Percentiles rank a stretch among this genome's conserved stretches.
These are phyloP conservation scores for Linnaemya tessellans DNA, from an alignment of 2,888 invertebrate genomes.

Conservation along the genomic window DNA sequence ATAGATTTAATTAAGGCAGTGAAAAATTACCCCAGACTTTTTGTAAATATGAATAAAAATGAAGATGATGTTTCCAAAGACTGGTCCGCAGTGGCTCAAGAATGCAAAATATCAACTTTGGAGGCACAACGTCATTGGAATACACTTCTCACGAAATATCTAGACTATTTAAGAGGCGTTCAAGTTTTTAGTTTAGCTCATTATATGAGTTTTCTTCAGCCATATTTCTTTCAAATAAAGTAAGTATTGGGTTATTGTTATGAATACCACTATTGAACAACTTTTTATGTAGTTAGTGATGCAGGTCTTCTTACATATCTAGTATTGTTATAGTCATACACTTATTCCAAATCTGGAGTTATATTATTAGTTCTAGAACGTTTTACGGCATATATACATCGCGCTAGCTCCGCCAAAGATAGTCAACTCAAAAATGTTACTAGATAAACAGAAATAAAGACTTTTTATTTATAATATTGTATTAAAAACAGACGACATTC, in stretches of 20 bases:
- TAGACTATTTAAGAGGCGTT: slow-evolving; percentile 66
- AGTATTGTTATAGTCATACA: no score
- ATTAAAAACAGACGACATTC: no score
- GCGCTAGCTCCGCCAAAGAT: no score
- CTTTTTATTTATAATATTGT: no score
- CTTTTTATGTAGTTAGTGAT: no score
- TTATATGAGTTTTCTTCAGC: slow-evolving; percentile 73
- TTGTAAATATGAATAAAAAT: slow-evolving; percentile 31
- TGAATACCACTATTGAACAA: no score
- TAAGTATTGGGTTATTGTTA: slow-evolving; percentile 34
- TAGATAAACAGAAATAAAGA: no score
- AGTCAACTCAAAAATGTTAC: no score
- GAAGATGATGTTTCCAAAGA: slow-evolving; percentile 34
- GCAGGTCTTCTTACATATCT: no score
- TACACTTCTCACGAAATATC: slow-evolving; percentile 63
- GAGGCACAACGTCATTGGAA: slow-evolving; percentile 70
- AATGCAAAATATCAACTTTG: slow-evolving; percentile 37
- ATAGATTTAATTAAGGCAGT: slow-evolving; percentile 53
- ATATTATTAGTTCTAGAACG: no score
- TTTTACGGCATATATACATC: no score
- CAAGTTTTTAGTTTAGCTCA: slow-evolving; percentile 62
- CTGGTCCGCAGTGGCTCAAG: slow-evolving; percentile 49
- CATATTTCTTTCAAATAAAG: slow-evolving; percentile 63
- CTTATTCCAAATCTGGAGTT: no score
- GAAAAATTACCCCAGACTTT: slow-evolving; percentile 55